Conservation (phyloP, 1,140 invertebrate genomes). For the Helicoverpa zea region DNA sequence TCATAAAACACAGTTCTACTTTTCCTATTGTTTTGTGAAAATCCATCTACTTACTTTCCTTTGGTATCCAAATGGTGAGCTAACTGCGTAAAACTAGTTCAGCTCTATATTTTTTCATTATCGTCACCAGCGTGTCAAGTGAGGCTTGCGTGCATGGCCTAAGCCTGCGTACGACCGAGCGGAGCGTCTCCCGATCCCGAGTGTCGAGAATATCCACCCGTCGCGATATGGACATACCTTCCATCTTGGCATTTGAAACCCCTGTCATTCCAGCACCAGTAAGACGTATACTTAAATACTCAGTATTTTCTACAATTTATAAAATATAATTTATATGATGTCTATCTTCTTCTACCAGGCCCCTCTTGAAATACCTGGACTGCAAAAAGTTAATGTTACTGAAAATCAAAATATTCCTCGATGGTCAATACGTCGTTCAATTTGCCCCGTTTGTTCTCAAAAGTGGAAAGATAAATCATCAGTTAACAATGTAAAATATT, state of each 20-base stretch:
- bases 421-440: conserved; percentile 78
- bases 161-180: conserved; percentile 71
- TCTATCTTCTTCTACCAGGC: conserved; percentile 54
- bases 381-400: conserved; percentile 58
- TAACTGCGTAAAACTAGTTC: neutral
- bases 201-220: conserved; percentile 75
- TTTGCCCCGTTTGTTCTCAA: conserved; percentile 81
- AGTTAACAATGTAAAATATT: conserved; percentile 75
- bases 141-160: conserved; percentile 72
- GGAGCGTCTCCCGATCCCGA: conserved; percentile 76
- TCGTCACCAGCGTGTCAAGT: conserved; percentile 53
- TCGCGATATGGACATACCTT: conserved; percentile 81
- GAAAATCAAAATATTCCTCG: conserved; percentile 65
- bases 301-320: too few species aligned
- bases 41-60: neutral
- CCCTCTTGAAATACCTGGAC: conserved; percentile 69
- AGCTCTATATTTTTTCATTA: neutral
- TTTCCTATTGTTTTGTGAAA: too few species aligned
- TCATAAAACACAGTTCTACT: too few species aligned
- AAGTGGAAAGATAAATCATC: conserved; percentile 79
- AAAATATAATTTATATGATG: neutral
- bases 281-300: conserved; percentile 17
- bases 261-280: conserved; percentile 63
- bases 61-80: neutral
- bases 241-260: conserved; percentile 76